Conservation (phyloP, 2,113 vertebrate species). For the Chlorodrepanis virens region DNA sequence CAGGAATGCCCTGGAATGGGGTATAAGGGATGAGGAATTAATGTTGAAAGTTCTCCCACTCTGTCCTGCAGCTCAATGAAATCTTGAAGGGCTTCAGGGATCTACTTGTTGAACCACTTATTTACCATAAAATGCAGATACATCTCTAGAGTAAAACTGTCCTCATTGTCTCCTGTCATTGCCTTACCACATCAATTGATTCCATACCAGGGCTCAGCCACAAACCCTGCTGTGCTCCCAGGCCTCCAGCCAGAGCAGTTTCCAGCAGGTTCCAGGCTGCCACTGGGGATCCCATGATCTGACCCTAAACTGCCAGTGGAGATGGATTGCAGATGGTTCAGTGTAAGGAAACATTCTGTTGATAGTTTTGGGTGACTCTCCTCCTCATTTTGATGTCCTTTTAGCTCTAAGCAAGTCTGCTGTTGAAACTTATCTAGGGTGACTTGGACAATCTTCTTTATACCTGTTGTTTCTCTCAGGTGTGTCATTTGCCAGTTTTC, state of each 20-base stretch:
- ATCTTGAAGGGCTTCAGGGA: neutral
- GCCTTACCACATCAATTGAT: neutral
- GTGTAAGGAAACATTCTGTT: neutral
- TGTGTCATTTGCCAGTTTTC: neutral
- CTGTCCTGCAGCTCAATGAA: neutral
- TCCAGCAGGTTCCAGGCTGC: neutral
- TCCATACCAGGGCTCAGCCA: neutral
- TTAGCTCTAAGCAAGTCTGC: neutral
- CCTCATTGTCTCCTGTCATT: neutral
- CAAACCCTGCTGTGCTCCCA: neutral
- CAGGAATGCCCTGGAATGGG: fast-evolving
- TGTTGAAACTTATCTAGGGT: neutral
- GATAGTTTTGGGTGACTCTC: neutral
- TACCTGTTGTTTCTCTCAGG: neutral
- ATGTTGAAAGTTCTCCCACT: neutral
- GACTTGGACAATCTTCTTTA: neutral
- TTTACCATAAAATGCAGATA: neutral
- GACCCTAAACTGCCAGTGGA: neutral
- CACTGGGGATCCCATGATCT: neutral
- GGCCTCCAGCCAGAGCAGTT: neutral
- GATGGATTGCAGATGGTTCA: neutral
- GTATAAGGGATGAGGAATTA: neutral
- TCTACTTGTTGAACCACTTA: neutral
- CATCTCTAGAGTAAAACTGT: neutral
- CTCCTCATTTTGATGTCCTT: neutral